Evolutionary conservation across 2,888 invertebrate species (phyloP).

Genomic region (Chouioia cunea): DNA sequence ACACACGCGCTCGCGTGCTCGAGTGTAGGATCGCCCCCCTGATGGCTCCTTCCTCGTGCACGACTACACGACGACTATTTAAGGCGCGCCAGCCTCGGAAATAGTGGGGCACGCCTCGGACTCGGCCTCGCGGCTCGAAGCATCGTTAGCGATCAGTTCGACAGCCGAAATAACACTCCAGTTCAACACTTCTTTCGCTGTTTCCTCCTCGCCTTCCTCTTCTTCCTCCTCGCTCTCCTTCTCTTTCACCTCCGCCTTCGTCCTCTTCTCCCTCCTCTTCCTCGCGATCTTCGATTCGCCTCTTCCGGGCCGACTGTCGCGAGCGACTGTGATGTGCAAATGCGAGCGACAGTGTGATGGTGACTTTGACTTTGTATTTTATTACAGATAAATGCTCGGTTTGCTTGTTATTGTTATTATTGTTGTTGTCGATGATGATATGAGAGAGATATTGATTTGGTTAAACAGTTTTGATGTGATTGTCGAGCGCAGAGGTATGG

Average conservation of each 20-base stretch:
- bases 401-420: conserved; percentile 8
- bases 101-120: conserved; percentile 12
- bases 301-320: conserved; percentile 4
- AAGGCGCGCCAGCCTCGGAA: conserved; percentile 17
- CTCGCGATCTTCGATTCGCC: conserved; percentile 1
- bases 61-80: conserved; percentile 22
- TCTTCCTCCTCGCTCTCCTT: conserved; percentile 2
- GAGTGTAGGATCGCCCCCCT: too few relatives aligned
- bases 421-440: conserved; percentile 43
- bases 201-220: neutral
- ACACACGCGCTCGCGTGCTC: too few relatives aligned
- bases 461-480: conserved; percentile 39
- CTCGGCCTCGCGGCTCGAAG: too few relatives aligned
- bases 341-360: neutral
- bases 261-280: conserved; percentile 10
- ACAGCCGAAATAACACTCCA: too few relatives aligned
- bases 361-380: neutral
- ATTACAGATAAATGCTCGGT: neutral
- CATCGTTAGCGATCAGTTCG: too few relatives aligned
- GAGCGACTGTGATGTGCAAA: neutral
- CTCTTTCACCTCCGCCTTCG: neutral
- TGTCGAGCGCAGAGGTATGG: conserved; percentile 47
- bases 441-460: conserved; percentile 31
- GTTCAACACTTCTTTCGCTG: too few relatives aligned
- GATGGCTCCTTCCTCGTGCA: neutral